These are phyloP conservation scores for Falco concolor DNA, from an alignment of 2,797 vertebrate genomes.

Conservation along the genomic window DNA sequence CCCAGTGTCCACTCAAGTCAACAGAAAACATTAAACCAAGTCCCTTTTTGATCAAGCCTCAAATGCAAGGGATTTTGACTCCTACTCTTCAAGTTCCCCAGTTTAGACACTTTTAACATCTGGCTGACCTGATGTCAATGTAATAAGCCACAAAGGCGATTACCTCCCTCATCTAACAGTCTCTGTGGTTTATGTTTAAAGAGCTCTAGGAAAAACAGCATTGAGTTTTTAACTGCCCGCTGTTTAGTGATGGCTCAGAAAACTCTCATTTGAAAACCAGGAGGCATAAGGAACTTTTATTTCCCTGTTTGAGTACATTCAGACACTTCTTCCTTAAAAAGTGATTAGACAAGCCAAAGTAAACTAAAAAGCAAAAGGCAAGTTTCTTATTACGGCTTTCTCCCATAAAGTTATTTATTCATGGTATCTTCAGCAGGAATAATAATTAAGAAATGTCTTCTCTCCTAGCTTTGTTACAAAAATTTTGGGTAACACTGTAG, in stretches of 20 bases:
- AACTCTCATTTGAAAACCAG: background rate
- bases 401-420: background rate
- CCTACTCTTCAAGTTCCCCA: background rate
- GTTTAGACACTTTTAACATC: background rate
- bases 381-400: background rate
- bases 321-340: background rate
- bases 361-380: background rate
- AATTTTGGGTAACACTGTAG: background rate
- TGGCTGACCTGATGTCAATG: background rate
- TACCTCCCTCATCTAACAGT: background rate
- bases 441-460: slow-evolving; percentile 1
- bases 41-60: background rate
- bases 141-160: background rate
- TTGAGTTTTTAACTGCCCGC: background rate
- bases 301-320: background rate
- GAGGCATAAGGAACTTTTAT: background rate
- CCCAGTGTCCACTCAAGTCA: background rate
- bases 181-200: background rate
- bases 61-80: background rate
- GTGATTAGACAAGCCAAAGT: background rate
- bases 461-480: slow-evolving; percentile 1
- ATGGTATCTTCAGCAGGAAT: background rate
- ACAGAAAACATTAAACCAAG: background rate
- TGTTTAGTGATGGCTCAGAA: background rate
- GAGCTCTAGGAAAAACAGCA: background rate